These are phyloP conservation scores for Pogona vitticeps DNA, from an alignment of 2,113 vertebrate genomes.

Conservation along the genomic window DNA sequence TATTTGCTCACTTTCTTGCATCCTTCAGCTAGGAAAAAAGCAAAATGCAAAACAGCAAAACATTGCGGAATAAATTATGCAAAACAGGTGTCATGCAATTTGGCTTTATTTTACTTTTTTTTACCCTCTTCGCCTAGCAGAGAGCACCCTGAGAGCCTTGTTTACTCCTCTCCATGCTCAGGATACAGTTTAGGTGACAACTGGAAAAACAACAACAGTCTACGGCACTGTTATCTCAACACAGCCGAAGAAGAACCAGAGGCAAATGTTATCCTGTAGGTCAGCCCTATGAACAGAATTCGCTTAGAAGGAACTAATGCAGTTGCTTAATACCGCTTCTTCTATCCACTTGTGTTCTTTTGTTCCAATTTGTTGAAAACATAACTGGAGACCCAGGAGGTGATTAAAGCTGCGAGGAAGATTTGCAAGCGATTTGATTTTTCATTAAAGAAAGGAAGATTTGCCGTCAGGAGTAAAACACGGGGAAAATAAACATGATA, in stretches of 20 bases:
- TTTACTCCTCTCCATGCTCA: neutral
- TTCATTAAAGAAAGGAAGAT: slow-evolving; percentile 47
- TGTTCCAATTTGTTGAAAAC: slow-evolving; percentile 51
- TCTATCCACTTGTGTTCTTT: neutral
- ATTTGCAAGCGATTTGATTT: slow-evolving; percentile 49
- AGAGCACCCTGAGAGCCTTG: neutral
- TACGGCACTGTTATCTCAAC: neutral
- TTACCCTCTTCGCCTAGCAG: neutral
- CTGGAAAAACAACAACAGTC: neutral
- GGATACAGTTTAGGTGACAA: neutral
- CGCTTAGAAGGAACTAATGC: neutral
- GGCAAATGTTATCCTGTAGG: neutral
- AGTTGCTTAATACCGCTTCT: neutral
- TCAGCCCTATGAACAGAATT: neutral
- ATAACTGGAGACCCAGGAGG: slow-evolving; percentile 45
- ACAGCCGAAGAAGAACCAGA: neutral
- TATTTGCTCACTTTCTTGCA: too few species aligned
- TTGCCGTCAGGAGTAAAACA: slow-evolving; percentile 42
- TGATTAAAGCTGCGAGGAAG: slow-evolving; percentile 56
- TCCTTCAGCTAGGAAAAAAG: neutral
- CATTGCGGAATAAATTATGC: neutral
- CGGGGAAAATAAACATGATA: slow-evolving; percentile 63
- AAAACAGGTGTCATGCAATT: neutral
- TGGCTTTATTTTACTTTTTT: neutral
- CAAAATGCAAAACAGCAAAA: neutral